Evolutionary conservation across 2,888 invertebrate species (phyloP).

Genomic region (Phalera bucephala): DNA sequence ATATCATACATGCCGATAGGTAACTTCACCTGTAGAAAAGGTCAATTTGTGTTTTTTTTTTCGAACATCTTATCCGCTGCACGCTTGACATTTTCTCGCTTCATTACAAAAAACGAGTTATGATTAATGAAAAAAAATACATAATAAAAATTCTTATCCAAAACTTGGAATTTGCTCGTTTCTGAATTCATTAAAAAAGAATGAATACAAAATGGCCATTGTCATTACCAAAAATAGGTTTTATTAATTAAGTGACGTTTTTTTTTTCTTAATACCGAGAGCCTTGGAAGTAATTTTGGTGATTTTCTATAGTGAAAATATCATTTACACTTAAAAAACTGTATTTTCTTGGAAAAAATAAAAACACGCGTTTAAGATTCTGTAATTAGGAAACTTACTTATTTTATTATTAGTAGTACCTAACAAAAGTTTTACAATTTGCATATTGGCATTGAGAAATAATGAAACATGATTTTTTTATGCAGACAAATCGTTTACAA

Average conservation of each 20-base stretch:
- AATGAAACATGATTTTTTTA: too few species aligned
- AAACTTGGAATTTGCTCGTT: not conserved
- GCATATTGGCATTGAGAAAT: too few species aligned
- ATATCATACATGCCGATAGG: conserved; percentile 27
- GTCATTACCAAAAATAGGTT: not conserved
- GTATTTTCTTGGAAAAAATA: too few species aligned
- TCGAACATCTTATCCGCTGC: conserved; percentile 3
- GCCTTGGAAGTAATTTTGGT: too few species aligned
- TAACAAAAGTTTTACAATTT: too few species aligned
- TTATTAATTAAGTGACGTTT: too few species aligned
- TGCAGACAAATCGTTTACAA: not conserved
- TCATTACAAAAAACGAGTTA: conserved; percentile 14
- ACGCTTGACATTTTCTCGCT: conserved; percentile 38
- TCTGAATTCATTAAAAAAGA: not conserved
- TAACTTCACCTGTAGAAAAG: conserved; percentile 23
- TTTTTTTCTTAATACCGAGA: too few species aligned
- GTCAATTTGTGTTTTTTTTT: conserved; percentile 38
- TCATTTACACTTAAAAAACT: too few species aligned
- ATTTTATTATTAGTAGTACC: too few species aligned
- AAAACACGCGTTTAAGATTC: too few species aligned
- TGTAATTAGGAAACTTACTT: too few species aligned
- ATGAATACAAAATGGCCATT: not conserved
- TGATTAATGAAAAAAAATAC: conserved; percentile 5
- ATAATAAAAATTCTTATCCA: not conserved
- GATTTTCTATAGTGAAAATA: too few species aligned